Percentiles rank a stretch among this genome's conserved stretches.
phyloP scores from a whole-genome alignment of 2,113 vertebrate species.

The Malurus alboscapulatus region DNA sequence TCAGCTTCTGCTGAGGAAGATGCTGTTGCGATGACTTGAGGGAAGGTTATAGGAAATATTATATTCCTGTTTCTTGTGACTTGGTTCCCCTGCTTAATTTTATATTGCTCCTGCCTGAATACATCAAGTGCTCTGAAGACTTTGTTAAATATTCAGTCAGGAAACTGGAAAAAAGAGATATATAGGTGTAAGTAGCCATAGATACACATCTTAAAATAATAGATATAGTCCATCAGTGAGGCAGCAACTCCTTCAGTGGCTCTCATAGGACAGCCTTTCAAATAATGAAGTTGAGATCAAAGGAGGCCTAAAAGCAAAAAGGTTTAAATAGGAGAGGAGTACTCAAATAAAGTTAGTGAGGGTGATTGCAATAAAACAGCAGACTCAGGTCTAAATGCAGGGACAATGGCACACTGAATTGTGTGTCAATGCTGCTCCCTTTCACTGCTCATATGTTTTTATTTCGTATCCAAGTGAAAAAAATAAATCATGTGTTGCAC shows the following conservation, averaged over 20 bases:
- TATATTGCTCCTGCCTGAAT: neutral
- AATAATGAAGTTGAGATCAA: neutral
- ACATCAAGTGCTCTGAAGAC: neutral
- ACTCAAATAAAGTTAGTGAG: neutral
- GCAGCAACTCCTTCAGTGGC: neutral
- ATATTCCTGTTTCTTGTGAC: neutral
- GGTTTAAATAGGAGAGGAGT: neutral
- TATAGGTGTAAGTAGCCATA: neutral
- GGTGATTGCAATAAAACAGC: neutral
- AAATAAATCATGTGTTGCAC: accelerated
- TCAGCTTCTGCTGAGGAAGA: neutral
- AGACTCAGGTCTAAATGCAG: neutral
- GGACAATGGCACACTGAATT: neutral
- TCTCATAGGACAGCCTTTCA: neutral
- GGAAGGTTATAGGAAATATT: neutral
- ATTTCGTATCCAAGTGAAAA: neutral
- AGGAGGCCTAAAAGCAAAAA: neutral
- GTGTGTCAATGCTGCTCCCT: neutral
- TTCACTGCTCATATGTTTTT: neutral
- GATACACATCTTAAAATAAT: neutral
- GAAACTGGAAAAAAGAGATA: neutral
- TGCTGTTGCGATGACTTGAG: neutral
- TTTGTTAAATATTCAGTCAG: neutral
- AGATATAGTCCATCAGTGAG: neutral
- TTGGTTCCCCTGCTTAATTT: neutral